Base-by-base conservation (phyloP, 2,888 invertebrate species). In the Lasioglossum morio region DNA sequence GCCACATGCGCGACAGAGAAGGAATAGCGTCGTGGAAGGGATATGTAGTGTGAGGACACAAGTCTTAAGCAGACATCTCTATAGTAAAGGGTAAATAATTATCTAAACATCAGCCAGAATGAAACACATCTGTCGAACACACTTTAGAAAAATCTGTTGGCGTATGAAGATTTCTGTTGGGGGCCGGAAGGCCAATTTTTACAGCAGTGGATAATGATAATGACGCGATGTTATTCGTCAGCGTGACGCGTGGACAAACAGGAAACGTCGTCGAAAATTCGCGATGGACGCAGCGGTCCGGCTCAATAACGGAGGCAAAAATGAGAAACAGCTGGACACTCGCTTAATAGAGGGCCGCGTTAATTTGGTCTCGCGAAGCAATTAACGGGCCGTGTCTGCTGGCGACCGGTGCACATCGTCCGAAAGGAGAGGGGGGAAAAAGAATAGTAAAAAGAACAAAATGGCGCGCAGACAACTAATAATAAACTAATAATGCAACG, bases 401-500 rank as follows among this genome's bases (percentile, higher is more conserved):
- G 75, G 43, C 72, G 72, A 53, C 69, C 53, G 80, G 57, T 77
- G 82, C 77, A 23, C 82, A 43, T n/a, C 76, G n/a, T 53, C 82
- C 77, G 53, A 66, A 34, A 34, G 3, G 34, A 34, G 66, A 19
- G 63, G 30, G 8, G 5, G 30, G 19, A 2, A 23, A 60, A 30
- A 30, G n/a, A 27, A 66, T 30, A 23, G 19, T 40, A 66, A 79
- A 63, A 73, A 83, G 57, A 60, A 77, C 77, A 63, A 40, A 60
- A 72, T 57, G 23, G 40, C 77, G 77, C 66, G 16, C 46, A 40
- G 84, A 74, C 84, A 66, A 84, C 84, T 78, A 84, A 84, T 84
- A 84, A 84, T 84, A 79, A 84, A 75, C 84, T 84, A 84, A 84
- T 84, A 84, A 84, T 83, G 84, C 84, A 66, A 84, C 78, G 53